Percentiles rank a stretch among this genome's conserved stretches.
Conservation (phyloP, 2,888 invertebrate species). For the Dusona sp. region DNA sequence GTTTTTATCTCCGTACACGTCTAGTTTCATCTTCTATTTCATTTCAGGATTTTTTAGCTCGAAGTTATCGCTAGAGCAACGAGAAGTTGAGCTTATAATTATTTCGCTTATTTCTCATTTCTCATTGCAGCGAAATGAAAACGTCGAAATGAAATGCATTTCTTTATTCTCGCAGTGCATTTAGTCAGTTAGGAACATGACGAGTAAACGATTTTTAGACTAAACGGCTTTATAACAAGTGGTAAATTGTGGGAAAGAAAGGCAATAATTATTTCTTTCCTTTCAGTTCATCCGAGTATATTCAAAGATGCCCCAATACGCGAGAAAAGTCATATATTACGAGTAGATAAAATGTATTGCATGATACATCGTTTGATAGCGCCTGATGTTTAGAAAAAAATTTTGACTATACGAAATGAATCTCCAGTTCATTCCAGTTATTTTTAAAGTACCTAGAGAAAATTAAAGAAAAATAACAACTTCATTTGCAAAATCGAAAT, state of each 20-base stretch:
- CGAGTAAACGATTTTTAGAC: not conserved
- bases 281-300: too few relatives aligned
- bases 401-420: not conserved
- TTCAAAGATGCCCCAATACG: too few relatives aligned
- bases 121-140: not conserved
- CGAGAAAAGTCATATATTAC: not conserved
- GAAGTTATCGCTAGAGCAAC: slow-evolving; percentile 17
- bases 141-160: not conserved
- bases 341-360: slow-evolving; percentile 1
- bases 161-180: too few relatives aligned
- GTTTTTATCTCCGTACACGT: slow-evolving; percentile 11
- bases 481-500: not conserved
- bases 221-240: not conserved
- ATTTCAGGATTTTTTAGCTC: slow-evolving; percentile 4
- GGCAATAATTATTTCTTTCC: not conserved
- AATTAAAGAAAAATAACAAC: not conserved
- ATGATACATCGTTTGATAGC: not conserved
- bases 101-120: not conserved
- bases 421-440: not conserved
- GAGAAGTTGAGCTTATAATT: slow-evolving; percentile 4
- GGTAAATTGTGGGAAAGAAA: not conserved
- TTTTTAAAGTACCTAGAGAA: not conserved
- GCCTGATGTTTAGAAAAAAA: not conserved
- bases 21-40: not conserved
- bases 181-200: not conserved